Conservation (phyloP, 2,888 invertebrate genomes). For the Acrobasis consociella region DNA sequence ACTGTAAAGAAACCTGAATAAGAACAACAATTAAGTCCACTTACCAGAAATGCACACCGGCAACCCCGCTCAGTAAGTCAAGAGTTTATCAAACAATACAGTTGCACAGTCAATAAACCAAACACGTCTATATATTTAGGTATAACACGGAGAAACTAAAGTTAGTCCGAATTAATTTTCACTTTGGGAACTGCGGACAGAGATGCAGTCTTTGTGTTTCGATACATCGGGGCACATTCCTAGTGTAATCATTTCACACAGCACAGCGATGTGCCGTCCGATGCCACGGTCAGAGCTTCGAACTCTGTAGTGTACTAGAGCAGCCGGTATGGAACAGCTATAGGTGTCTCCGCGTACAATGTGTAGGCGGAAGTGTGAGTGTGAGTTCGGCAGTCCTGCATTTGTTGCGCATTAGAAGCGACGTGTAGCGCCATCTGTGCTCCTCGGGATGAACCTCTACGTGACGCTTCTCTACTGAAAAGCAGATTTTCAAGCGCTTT, state of each 20-base stretch:
- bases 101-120: slow-evolving; percentile 29
- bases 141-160: slow-evolving; percentile 19
- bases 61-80: slow-evolving; percentile 24
- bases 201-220: slow-evolving; percentile 32
- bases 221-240: slow-evolving; percentile 34
- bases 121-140: slow-evolving; percentile 27
- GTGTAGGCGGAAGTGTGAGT: slow-evolving; percentile 29
- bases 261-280: slow-evolving; percentile 21
- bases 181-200: slow-evolving; percentile 32
- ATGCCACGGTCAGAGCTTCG: slow-evolving; percentile 24
- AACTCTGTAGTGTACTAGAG: slow-evolving; percentile 25
- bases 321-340: slow-evolving; percentile 19
- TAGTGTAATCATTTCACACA: slow-evolving; percentile 31
- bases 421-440: slow-evolving; percentile 19
- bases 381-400: slow-evolving; percentile 4
- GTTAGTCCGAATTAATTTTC: slow-evolving; percentile 21
- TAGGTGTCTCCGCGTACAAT: slow-evolving; percentile 15
- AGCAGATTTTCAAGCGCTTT: background rate
- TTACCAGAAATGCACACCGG: slow-evolving; percentile 35
- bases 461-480: background rate
- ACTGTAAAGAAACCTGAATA: too few relatives aligned
- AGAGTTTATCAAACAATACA: slow-evolving; percentile 31
- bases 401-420: slow-evolving; percentile 20
- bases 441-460: background rate
- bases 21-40: slow-evolving; percentile 32